Conservation (phyloP, 2,888 invertebrate species). For the Diarsia dahlii region DNA sequence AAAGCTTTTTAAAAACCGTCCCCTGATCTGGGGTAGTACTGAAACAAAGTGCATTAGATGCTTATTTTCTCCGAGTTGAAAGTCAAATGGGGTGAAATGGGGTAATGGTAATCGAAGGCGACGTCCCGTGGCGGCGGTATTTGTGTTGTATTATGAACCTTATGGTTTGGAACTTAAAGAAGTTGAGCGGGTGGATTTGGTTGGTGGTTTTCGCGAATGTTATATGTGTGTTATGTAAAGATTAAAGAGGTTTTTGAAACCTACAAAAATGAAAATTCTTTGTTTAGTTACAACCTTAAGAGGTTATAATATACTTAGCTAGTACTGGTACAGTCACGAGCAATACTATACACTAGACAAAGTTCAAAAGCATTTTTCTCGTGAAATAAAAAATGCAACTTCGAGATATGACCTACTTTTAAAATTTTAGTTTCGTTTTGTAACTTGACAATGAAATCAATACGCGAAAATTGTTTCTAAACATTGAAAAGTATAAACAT, state of each 20-base stretch:
- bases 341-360: no score
- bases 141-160: conserved; percentile 33
- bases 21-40: conserved; percentile 15
- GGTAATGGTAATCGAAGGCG: conserved; percentile 48
- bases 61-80: conserved; percentile 51
- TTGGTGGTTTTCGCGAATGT: background rate
- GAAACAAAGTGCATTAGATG: conserved; percentile 58
- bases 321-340: background rate
- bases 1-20: conserved; percentile 24
- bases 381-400: no score
- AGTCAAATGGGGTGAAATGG: conserved; percentile 46
- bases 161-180: background rate
- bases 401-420: no score
- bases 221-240: background rate
- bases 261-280: background rate
- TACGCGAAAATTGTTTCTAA: no score
- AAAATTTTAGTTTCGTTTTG: no score
- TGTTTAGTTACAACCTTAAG: background rate
- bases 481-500: no score
- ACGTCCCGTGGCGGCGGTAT: conserved; percentile 8
- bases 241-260: background rate
- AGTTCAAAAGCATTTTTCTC: no score
- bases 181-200: background rate
- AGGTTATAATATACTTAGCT: background rate
- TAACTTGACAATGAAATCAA: no score